phyloP scores from a whole-genome alignment of 2,113 vertebrate species.

The Periophthalmus modestus region DNA sequence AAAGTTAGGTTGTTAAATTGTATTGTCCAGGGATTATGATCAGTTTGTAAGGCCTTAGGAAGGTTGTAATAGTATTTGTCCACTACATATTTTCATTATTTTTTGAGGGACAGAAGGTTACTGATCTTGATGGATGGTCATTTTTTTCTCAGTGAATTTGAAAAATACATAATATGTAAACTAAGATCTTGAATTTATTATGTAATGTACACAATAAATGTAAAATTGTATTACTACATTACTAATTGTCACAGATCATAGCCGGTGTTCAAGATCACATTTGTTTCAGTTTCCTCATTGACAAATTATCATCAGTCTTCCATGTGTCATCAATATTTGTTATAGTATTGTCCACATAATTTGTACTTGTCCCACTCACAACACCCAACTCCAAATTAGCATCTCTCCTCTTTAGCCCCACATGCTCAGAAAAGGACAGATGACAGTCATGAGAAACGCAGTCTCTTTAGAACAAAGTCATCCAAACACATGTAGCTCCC shows the following conservation, averaged over 20 bases:
- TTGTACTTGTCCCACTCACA: background rate
- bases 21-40: background rate
- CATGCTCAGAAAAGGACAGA: constrained; percentile 6
- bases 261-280: background rate
- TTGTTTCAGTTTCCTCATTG: too few relatives aligned
- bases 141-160: too few relatives aligned
- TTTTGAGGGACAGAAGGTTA: too few relatives aligned
- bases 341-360: background rate
- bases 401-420: constrained; percentile 6
- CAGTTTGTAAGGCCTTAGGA: background rate
- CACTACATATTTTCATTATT: too few relatives aligned
- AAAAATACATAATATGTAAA: too few relatives aligned
- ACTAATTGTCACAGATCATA: background rate
- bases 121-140: too few relatives aligned
- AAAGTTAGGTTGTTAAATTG: background rate
- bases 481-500: constrained; percentile 72
- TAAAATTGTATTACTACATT: background rate
- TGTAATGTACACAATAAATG: too few relatives aligned
- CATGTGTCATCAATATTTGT: background rate
- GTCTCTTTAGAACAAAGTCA: constrained; percentile 69
- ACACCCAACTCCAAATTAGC: constrained; percentile 25
- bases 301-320: background rate
- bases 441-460: constrained; percentile 66
- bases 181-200: too few relatives aligned
- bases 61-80: background rate